Evolutionary conservation across 92 coral and sea anemone species (phyloP), one percentile per base, ranked within the genome.

Genomic region (Phenganax subtilis): DNA sequence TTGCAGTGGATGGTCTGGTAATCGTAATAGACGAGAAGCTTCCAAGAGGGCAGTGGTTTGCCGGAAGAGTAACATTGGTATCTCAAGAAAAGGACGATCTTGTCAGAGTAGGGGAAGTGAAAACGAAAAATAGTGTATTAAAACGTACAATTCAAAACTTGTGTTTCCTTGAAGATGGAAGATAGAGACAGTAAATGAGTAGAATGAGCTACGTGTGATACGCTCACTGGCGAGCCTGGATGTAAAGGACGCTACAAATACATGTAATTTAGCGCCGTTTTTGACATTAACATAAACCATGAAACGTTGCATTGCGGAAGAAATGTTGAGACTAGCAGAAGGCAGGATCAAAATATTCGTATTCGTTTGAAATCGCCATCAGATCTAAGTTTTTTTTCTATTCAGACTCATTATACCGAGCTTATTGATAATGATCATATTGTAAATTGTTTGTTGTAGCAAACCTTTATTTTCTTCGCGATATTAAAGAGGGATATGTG

Each of bases 1-100:
- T 84, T 5, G 64, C 84, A 15, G 74, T 86, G 51, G 80, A 75
- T 55, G 89, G 82, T 55, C 77, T 86, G n/a, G 89, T 86, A 7
- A 85, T 86, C 12, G 55, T 86, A 56, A 74, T 82, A 0, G 84
- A 86, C 20, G 84, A 82, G 6, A 0, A 16, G 10, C 20, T 70
- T 16, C 84, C 86, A 6, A 31, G 86, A 31, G 80, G 86, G 1
- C 80, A 25, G 71, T 86, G 85, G 85, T 75, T 54, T 9, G 57
- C 81, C 70, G 83, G 85, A 3, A 65, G 85, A 17, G 20, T 81
- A 12, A n/a, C 76, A 12, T 47, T 10, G 7, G 61, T 65, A 25
- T 47, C 17, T 61, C 55, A 51, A 0, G 82, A 76, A 16, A 54
- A 77, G 47, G 88, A 86, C 75, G 86, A 81, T 0, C 27, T 81